These are phyloP conservation scores for Myripristis jacobus DNA, from an alignment of 2,797 vertebrate species.

Conservation along the genomic window DNA sequence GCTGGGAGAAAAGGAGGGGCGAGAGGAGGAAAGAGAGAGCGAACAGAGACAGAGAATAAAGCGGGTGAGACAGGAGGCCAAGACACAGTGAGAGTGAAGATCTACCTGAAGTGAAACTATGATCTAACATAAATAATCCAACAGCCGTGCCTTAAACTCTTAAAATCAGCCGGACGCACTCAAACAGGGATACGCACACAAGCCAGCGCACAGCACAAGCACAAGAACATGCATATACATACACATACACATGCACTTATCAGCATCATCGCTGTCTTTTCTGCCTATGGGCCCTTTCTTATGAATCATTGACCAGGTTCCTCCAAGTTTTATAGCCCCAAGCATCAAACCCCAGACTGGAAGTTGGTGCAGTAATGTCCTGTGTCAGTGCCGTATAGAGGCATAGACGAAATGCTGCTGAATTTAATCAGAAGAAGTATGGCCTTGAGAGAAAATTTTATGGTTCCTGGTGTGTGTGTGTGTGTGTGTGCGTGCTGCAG, in stretches of 20 bases:
- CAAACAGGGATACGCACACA: background rate
- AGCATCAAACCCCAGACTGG: constrained; percentile 11
- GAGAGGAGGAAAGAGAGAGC: background rate
- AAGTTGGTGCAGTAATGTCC: constrained; percentile 5
- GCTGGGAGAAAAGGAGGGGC: background rate
- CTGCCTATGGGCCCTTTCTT: background rate
- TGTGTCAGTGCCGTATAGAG: constrained; percentile 15
- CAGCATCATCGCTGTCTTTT: background rate
- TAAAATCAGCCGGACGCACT: background rate
- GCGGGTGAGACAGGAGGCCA: background rate
- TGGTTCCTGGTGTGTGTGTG: constrained; percentile 21
- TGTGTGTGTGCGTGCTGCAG: background rate
- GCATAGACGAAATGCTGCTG: constrained; percentile 21
- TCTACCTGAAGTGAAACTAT: background rate
- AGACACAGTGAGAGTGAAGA: background rate
- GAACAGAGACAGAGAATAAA: background rate
- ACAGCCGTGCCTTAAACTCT: background rate
- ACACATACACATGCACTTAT: background rate
- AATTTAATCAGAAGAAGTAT: constrained; percentile 46
- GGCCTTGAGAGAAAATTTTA: constrained; percentile 35
- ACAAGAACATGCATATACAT: background rate
- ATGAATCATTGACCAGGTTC: constrained; percentile 8
- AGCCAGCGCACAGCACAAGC: background rate
- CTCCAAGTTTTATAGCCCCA: constrained; percentile 9
- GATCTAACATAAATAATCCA: background rate